phyloP scores from a whole-genome alignment of 2,888 invertebrate species.

The Tiliacea aurago region DNA sequence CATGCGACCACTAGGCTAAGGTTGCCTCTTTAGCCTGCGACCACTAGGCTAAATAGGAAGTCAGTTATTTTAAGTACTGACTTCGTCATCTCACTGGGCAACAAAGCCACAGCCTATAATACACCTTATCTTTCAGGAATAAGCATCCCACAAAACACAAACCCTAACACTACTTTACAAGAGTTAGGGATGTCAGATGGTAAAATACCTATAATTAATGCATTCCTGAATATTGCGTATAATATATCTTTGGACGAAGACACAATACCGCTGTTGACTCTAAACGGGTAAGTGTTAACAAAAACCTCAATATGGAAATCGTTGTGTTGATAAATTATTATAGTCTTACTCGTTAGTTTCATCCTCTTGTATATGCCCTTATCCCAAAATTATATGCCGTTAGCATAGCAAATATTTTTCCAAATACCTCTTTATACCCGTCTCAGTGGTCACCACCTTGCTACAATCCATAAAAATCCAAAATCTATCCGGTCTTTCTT shows the following conservation, averaged over 20 bases:
- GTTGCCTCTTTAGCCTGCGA: no score
- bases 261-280: conserved; percentile 18
- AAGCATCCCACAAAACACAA: not conserved
- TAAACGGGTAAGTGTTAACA: conserved; percentile 21
- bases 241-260: conserved; percentile 27
- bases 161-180: conserved; percentile 23
- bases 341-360: not conserved
- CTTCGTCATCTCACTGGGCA: no score
- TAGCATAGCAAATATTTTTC: not conserved
- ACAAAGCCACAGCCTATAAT: not conserved
- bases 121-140: conserved; percentile 25
- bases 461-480: no score
- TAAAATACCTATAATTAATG: conserved; percentile 7
- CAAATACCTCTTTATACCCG: not conserved
- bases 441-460: not conserved
- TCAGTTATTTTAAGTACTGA: no score
- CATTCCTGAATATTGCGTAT: conserved; percentile 20
- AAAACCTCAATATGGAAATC: not conserved
- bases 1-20: no score
- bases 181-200: conserved; percentile 32
- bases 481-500: not conserved
- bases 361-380: no score
- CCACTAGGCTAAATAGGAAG: not conserved
- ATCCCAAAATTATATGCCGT: not conserved
- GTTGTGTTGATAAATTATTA: no score